Base-by-base conservation (phyloP, 2,888 invertebrate species). In the Eupithecia centaureata region DNA sequence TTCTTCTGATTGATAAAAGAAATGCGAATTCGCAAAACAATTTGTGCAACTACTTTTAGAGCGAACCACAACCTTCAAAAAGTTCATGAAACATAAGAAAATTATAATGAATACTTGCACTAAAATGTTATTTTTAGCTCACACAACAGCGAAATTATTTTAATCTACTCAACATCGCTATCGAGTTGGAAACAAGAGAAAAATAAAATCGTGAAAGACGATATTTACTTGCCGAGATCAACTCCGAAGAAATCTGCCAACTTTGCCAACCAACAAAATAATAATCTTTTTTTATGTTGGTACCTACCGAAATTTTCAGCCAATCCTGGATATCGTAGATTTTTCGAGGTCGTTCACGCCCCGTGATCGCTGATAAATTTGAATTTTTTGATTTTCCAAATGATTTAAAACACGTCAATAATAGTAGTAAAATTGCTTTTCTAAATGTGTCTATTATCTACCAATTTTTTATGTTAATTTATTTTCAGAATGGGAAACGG, bases 1-100 rank as follows among this genome's bases (percentile, higher is more conserved):
- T 77, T 78, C 70, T 74, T 77, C 85, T 79, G 75, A 81, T 77
- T 82, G 78, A 87, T 82, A 87, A 88, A 87, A 87, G 83, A 88
- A 89, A 87, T 77, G 81, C 82, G 82, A 90, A 82, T 89, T 90
- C 87, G 88, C 87, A 87, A 88, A 88, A 85, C 86, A 89, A 85
- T 85, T 85, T 88, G 88, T 89, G 88, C 86, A 90, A 90, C 89
- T 92, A 93, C 91, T 92, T 92, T 92, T 90, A 85, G 86, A 89
- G 87, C 57, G 32, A 88, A 86, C 81, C 87, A 87, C 90, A 92
- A 92, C 91, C 90, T 89, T 85, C 80, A 82, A 86, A 92, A 93
- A 93, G 89, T 93, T 92, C 83, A 85, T 68, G 77, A 89, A 91
- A 92, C 86, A 91, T 80, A 82, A 77, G n/a, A 77, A 80, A 80